phyloP scores from a whole-genome alignment of 2,113 vertebrate genomes.

The Thamnaconus septentrionalis region DNA sequence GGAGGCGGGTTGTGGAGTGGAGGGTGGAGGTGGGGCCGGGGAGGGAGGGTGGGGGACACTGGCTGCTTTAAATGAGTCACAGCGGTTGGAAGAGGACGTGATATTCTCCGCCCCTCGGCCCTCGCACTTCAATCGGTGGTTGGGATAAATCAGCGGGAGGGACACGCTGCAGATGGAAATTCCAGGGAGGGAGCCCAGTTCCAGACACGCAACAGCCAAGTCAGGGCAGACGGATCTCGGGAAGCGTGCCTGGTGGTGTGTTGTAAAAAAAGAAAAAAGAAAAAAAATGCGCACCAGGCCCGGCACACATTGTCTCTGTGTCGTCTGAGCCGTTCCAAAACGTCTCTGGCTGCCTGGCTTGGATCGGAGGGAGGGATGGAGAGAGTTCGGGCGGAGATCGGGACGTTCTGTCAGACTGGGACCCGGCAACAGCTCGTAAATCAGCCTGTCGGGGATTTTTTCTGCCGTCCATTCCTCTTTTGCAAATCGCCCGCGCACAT shows the following conservation, averaged over 20 bases:
- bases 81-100: constrained; percentile 56
- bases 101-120: constrained; percentile 50
- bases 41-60: too few species aligned
- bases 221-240: constrained; percentile 46
- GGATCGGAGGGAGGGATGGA: neutral
- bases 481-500: too few species aligned
- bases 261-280: constrained; percentile 42
- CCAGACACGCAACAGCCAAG: constrained; percentile 53
- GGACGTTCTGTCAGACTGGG: constrained; percentile 16
- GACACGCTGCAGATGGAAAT: constrained; percentile 48
- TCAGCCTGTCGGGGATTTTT: constrained; percentile 9
- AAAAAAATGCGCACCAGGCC: neutral
- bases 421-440: constrained; percentile 29
- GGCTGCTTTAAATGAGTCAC: constrained; percentile 52
- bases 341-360: constrained; percentile 11
- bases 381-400: constrained; percentile 25
- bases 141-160: constrained; percentile 44
- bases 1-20: constrained; percentile 44
- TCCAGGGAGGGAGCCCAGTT: constrained; percentile 59
- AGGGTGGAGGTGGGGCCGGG: too few species aligned
- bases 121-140: constrained; percentile 57
- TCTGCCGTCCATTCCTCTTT: neutral
- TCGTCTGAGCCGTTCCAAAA: constrained; percentile 32
- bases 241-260: constrained; percentile 45
- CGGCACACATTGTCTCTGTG: constrained; percentile 34